phyloP scores from a whole-genome alignment of 2,888 invertebrate genomes.

The Polyommatus icarus region DNA sequence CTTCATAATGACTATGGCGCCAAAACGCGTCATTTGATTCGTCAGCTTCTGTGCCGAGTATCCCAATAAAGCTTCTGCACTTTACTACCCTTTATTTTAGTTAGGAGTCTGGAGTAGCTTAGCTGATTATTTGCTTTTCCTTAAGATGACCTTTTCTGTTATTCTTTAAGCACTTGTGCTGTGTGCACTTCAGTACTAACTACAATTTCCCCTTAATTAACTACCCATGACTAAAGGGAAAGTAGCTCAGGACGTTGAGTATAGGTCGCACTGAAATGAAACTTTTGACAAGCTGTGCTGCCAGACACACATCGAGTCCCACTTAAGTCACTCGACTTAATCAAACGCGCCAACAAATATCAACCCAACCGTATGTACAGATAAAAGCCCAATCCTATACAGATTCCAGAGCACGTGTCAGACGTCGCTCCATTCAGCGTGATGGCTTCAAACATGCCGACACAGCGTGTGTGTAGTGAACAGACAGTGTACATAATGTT shows the following conservation, averaged over 20 bases:
- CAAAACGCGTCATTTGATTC: not conserved
- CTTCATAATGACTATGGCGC: conserved; percentile 11
- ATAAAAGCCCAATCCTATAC: conserved; percentile 52
- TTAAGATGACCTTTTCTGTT: not conserved
- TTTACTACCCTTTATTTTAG: not conserved
- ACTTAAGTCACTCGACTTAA: not conserved
- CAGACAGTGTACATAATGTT: conserved; percentile 63
- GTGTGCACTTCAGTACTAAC: no score
- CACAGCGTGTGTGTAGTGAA: conserved; percentile 46
- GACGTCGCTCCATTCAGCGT: conserved; percentile 71
- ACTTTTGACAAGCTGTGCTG: not conserved
- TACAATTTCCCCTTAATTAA: no score
- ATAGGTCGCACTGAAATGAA: no score
- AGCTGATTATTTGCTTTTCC: not conserved
- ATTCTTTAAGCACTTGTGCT: no score
- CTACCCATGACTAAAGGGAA: no score
- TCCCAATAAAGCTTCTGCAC: not conserved
- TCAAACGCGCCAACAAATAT: not conserved
- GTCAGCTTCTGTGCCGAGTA: conserved; percentile 42
- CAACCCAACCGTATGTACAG: not conserved
- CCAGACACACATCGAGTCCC: not conserved
- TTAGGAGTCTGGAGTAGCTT: not conserved
- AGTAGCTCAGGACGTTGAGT: no score
- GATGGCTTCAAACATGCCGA: conserved; percentile 64
- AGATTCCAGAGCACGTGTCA: conserved; percentile 63